These are phyloP conservation scores for Chondrilla cf. caribensis DNA, from an alignment of 37 sponge, comb jelly and placozoan species.

Conservation along the genomic window DNA sequence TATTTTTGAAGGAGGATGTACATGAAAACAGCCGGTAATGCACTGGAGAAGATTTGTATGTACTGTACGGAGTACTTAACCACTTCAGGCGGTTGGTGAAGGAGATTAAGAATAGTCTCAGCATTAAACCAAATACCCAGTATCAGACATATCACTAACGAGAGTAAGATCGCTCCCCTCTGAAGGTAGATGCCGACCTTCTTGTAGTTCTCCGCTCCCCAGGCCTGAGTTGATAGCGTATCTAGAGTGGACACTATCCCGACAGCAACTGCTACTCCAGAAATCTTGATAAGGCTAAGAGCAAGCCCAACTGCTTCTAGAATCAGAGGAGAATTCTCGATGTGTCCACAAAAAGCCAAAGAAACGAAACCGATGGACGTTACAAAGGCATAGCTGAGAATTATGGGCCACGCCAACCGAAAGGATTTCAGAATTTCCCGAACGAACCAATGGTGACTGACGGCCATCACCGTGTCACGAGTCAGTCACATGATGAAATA, in stretches of 20 bases:
- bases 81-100: conserved; percentile 53
- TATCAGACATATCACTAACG: conserved; percentile 21
- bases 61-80: conserved; percentile 16
- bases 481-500: no score
- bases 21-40: conserved; percentile 8
- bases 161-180: conserved; percentile 45
- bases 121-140: conserved; percentile 45
- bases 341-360: background rate
- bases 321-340: background rate
- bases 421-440: no score
- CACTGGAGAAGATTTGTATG: background rate
- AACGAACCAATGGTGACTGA: no score
- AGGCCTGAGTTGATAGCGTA: conserved; percentile 46
- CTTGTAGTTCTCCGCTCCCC: conserved; percentile 64
- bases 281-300: background rate
- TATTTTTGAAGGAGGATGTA: conserved; percentile 46
- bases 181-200: conserved; percentile 59
- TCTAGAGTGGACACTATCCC: background rate
- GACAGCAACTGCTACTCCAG: background rate
- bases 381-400: no score
- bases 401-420: no score
- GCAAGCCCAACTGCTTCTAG: conserved; percentile 12
- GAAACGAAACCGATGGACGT: background rate
- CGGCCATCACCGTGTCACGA: no score
- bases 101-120: conserved; percentile 51